Conservation (phyloP, 2,888 invertebrate species). For the Meghimatium bilineatum region DNA sequence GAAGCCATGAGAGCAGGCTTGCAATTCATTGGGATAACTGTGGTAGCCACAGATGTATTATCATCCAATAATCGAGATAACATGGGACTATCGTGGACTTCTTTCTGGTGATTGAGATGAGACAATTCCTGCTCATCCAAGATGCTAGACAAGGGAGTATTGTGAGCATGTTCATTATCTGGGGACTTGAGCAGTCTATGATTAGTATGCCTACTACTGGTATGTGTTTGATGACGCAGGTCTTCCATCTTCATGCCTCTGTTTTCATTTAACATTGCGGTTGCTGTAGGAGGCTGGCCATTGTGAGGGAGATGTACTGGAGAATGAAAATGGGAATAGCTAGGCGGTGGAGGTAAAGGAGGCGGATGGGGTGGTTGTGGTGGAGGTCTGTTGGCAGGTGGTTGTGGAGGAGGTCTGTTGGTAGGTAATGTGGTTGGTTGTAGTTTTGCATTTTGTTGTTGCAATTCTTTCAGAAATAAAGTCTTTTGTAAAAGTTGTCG, state of each 20-base stretch:
- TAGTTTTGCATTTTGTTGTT: slow-evolving; percentile 48
- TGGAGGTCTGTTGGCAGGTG: slow-evolving; percentile 54
- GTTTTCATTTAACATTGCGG: slow-evolving; percentile 22
- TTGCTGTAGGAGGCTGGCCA: slow-evolving; percentile 11
- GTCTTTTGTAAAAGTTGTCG: slow-evolving; percentile 44
- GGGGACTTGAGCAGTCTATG: slow-evolving; percentile 26
- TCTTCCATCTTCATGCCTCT: slow-evolving; percentile 24
- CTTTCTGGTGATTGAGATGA: slow-evolving; percentile 16
- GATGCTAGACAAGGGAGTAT: slow-evolving; percentile 72
- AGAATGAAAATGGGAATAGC: slow-evolving; percentile 50
- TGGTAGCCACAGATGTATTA: slow-evolving; percentile 56
- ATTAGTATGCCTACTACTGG: slow-evolving; percentile 16
- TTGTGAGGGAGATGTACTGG: slow-evolving; percentile 46
- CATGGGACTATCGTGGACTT: slow-evolving; percentile 67
- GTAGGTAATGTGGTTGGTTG: slow-evolving; percentile 50
- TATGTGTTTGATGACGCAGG: slow-evolving; percentile 11
- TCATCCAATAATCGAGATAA: slow-evolving; percentile 72
- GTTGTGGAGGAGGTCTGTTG: slow-evolving; percentile 53
- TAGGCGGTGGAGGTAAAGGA: slow-evolving; percentile 56
- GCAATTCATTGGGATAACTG: slow-evolving; percentile 46
- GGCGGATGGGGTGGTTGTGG: slow-evolving; percentile 54
- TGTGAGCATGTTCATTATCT: slow-evolving; percentile 59
- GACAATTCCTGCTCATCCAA: slow-evolving; percentile 66
- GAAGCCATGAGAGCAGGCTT: slow-evolving; percentile 30
- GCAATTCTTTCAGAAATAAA: slow-evolving; percentile 45